A percentile compares a stretch with the other conserved stretches of the same genome.
Conservation (phyloP, 2,113 vertebrate species). For the Columba livia region DNA sequence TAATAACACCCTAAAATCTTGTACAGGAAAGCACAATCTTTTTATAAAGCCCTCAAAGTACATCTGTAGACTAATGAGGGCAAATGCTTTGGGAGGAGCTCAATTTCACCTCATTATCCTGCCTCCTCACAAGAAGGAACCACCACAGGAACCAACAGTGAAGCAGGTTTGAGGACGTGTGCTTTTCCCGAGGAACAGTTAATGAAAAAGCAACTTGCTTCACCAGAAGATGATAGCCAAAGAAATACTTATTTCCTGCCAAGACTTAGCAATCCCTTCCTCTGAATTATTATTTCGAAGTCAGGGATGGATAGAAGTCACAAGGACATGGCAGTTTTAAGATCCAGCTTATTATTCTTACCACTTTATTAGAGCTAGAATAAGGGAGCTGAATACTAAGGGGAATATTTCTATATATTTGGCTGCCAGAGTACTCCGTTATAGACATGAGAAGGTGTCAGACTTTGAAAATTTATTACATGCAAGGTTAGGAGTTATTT, state of each 20-base stretch:
- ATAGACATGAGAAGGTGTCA: not conserved
- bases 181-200: not conserved
- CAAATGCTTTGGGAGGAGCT: not conserved
- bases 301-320: not conserved
- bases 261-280: not conserved
- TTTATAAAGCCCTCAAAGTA: not conserved
- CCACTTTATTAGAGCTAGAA: not conserved
- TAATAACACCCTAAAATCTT: not conserved
- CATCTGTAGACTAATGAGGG: no score
- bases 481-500: not conserved
- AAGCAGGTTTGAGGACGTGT: not conserved
- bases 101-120: not conserved
- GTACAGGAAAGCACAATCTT: not conserved
- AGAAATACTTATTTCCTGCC: not conserved
- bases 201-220: not conserved
- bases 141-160: not conserved
- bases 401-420: not conserved
- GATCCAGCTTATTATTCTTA: not conserved
- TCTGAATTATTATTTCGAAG: not conserved
- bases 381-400: not conserved
- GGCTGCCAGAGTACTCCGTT: not conserved
- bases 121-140: not conserved
- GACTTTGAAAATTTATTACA: not conserved
- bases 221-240: not conserved
- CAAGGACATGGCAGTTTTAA: slow-evolving; percentile 26